Evolutionary conservation across 2,888 invertebrate genomes (phyloP).

Genomic region (Saturnia japonica): DNA sequence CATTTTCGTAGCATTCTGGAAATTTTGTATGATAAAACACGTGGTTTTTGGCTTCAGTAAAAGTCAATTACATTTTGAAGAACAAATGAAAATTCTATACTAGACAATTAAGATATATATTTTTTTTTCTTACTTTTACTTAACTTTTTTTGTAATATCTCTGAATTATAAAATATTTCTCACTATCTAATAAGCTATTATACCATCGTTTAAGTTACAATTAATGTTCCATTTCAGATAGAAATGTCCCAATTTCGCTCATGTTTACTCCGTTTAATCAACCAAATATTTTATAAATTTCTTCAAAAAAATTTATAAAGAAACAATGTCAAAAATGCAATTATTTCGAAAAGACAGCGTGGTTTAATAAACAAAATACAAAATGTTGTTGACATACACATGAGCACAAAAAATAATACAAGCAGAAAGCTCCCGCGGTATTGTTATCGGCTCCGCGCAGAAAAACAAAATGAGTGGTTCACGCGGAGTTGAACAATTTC

Average conservation of each 20-base stretch:
- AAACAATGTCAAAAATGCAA: neutral
- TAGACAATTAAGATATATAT: too few relatives aligned
- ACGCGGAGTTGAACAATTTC: neutral
- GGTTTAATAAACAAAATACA: neutral
- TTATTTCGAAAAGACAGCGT: neutral
- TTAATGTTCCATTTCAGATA: neutral
- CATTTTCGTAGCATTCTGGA: too few relatives aligned
- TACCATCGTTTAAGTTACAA: too few relatives aligned
- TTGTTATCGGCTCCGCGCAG: conserved; percentile 20
- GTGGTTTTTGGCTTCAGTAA: neutral
- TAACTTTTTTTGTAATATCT: too few relatives aligned
- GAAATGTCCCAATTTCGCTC: neutral
- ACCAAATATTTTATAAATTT: neutral
- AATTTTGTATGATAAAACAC: too few relatives aligned
- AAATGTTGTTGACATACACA: conserved; percentile 11
- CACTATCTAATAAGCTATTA: too few relatives aligned
- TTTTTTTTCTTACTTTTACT: too few relatives aligned
- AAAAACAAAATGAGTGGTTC: conserved; percentile 15
- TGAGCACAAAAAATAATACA: conserved; percentile 3
- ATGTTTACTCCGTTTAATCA: neutral
- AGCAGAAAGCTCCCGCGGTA: conserved; percentile 15
- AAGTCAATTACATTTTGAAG: neutral
- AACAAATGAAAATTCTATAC: too few relatives aligned
- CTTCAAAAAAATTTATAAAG: neutral
- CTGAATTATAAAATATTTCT: too few relatives aligned